Conservation (phyloP, 2,797 vertebrate genomes). For the Leptodactylus fallax region DNA sequence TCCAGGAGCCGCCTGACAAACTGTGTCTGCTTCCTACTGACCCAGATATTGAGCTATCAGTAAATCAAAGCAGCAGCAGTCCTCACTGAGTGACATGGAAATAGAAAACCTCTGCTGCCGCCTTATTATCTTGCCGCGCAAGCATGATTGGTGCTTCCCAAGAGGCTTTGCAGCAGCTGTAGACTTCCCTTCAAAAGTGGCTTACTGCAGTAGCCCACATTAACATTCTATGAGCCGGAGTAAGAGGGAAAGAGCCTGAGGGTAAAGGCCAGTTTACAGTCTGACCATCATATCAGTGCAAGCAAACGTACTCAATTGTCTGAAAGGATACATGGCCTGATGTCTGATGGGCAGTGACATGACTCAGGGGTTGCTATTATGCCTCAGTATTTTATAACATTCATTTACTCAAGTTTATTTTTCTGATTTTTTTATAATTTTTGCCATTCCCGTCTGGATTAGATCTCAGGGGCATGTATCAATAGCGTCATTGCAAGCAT, state of each 20-base stretch:
- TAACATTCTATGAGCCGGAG: conserved; percentile 8
- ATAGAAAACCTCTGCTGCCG: conserved; percentile 40
- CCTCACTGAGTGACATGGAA: conserved; percentile 42
- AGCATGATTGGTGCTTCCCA: conserved; percentile 55
- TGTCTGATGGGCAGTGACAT: neutral
- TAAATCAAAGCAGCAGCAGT: conserved; percentile 52
- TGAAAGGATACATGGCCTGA: neutral
- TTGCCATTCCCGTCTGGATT: no score
- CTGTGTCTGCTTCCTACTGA: conserved; percentile 50
- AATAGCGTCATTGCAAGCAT: neutral
- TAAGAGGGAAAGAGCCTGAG: neutral
- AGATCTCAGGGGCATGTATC: neutral
- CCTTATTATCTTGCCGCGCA: conserved; percentile 50
- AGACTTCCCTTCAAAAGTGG: conserved; percentile 24
- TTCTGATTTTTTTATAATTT: neutral
- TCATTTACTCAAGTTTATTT: neutral
- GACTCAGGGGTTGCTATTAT: neutral
- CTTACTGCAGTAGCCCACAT: conserved; percentile 17
- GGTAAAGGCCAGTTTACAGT: conserved; percentile 11
- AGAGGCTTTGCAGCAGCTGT: conserved; percentile 54
- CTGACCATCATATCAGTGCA: neutral
- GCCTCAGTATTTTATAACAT: neutral
- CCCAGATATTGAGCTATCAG: conserved; percentile 53
- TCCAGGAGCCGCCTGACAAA: conserved; percentile 54
- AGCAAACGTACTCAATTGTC: neutral